phyloP scores from a whole-genome alignment of 2,797 vertebrate species.

The Aldrovandia affinis region DNA sequence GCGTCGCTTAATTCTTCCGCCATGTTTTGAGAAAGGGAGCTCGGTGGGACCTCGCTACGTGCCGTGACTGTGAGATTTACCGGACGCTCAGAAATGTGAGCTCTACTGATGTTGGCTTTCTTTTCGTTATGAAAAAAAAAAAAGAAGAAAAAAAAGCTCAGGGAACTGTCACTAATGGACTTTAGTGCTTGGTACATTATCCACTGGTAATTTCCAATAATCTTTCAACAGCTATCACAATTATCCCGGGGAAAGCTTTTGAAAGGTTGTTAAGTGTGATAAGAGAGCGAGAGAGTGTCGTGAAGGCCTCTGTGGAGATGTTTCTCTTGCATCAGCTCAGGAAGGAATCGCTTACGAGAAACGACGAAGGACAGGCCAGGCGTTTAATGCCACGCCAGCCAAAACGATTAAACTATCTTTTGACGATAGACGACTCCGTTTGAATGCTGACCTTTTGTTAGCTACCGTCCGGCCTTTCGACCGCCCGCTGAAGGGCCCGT shows the following conservation, averaged over 20 bases:
- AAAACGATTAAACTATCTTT: neutral
- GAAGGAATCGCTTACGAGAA: neutral
- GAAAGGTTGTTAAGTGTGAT: too few species aligned
- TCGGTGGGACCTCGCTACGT: neutral
- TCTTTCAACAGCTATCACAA: neutral
- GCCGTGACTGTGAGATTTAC: too few species aligned
- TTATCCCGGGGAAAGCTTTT: neutral
- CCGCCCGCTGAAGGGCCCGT: neutral
- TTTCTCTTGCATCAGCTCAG: neutral
- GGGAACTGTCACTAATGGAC: neutral
- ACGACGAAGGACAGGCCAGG: neutral
- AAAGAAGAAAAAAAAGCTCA: too few species aligned
- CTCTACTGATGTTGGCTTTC: too few species aligned
- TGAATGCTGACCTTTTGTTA: neutral
- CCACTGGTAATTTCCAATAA: neutral
- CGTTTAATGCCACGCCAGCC: neutral
- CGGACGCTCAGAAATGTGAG: too few species aligned
- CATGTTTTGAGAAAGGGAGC: neutral
- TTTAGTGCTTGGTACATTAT: neutral
- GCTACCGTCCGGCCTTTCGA: neutral
- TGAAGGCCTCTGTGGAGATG: neutral
- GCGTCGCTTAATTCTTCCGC: neutral
- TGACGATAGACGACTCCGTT: neutral
- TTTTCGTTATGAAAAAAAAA: neutral
- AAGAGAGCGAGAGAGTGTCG: neutral